These are phyloP conservation scores for Lasiurus cinereus DNA, from an alignment of 2,113 vertebrate species.

Conservation along the genomic window DNA sequence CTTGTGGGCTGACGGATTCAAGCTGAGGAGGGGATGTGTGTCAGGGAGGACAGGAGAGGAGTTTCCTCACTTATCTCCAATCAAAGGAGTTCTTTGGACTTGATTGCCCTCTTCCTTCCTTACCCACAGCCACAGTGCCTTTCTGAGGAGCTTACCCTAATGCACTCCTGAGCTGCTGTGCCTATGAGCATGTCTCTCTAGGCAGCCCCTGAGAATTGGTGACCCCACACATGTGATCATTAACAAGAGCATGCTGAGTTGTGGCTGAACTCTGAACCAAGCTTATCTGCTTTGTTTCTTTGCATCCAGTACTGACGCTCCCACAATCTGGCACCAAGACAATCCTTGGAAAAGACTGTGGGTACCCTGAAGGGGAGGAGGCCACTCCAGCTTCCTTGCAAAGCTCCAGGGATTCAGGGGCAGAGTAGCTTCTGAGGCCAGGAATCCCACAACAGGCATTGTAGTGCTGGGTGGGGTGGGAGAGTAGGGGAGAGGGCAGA, in stretches of 20 bases:
- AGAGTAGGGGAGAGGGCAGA: too few relatives aligned
- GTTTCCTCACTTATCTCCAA: background rate
- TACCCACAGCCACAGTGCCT: background rate
- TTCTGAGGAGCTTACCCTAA: background rate
- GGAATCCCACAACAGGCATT: background rate
- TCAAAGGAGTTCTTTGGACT: background rate
- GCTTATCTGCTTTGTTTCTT: constrained; percentile 6
- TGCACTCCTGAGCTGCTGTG: background rate
- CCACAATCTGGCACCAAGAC: background rate
- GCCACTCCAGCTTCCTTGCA: background rate
- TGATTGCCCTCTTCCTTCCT: background rate
- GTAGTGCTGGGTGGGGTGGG: background rate
- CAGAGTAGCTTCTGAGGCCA: background rate
- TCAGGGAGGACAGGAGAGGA: background rate
- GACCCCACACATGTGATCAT: background rate
- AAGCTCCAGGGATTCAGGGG: background rate
- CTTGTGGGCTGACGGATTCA: background rate
- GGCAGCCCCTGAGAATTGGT: background rate
- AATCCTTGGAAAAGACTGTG: background rate
- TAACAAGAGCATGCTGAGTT: background rate
- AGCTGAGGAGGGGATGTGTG: background rate
- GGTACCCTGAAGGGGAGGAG: background rate
- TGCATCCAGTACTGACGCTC: background rate
- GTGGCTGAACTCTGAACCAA: background rate
- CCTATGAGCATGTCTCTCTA: background rate